Evolutionary conservation across 1,140 invertebrate genomes (phyloP).

Genomic region (Lerema accius): DNA sequence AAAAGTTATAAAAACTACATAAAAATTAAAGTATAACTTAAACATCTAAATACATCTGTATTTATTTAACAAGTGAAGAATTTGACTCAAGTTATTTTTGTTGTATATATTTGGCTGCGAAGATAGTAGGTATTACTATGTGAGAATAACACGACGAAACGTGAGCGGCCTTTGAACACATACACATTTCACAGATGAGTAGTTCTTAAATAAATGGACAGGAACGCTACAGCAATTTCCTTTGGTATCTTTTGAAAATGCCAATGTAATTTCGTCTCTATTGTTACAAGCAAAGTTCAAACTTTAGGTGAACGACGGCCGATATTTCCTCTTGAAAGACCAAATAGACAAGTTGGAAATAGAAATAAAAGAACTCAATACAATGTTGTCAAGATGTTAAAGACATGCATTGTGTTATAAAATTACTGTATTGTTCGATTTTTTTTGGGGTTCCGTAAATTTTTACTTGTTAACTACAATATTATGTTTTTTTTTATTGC

Average conservation of each 20-base stretch:
- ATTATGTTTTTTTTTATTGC: too few relatives aligned
- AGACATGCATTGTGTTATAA: too few relatives aligned
- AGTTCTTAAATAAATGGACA: constrained; percentile 29
- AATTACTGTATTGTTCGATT: too few relatives aligned
- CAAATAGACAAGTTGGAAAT: background rate
- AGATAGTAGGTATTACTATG: constrained; percentile 16
- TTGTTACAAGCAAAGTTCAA: constrained; percentile 9
- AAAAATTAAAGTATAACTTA: too few relatives aligned
- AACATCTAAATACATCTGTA: too few relatives aligned
- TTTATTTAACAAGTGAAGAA: too few relatives aligned
- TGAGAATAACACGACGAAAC: constrained; percentile 3
- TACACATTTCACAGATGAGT: constrained; percentile 26
- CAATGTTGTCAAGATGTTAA: too few relatives aligned
- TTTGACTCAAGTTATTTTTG: too few relatives aligned
- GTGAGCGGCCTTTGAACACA: constrained; percentile 14
- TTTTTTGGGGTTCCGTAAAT: too few relatives aligned
- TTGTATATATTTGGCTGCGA: background rate
- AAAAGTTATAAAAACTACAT: too few relatives aligned
- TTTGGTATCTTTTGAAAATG: constrained; percentile 22
- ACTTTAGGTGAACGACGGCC: background rate
- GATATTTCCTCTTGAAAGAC: background rate
- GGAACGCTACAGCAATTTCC: constrained; percentile 17
- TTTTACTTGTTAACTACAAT: too few relatives aligned
- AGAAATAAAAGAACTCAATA: background rate
- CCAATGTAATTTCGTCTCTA: constrained; percentile 11